Evolutionary conservation across 2,113 vertebrate species (phyloP), one percentile per base, ranked within the genome.

Genomic region (Heliornis fulica): DNA sequence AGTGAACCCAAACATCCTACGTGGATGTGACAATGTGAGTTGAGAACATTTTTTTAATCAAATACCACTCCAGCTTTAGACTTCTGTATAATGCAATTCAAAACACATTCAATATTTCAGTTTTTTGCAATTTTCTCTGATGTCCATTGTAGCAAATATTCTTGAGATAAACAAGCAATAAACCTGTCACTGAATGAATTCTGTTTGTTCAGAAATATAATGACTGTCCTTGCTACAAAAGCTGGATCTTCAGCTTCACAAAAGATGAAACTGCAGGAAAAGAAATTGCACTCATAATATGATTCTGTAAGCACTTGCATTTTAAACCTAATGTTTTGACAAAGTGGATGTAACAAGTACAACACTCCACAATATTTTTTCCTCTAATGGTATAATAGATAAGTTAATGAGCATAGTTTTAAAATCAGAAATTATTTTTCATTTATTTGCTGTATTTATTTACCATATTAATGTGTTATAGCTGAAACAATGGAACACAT

Each of bases 121-220:
- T 90, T 96, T 61, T 90, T 89, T 91, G 50, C 38, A 41, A 59
- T 95, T 93, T 93, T 81, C 83, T 90, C 1, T 66, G 59, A 80
- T 87, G 83, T 32, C 34, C 76, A 38, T 56, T 66, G 60, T n/a
- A 89, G 83, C 60, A 92, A 90, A 61, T 84, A 94, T 90, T 95
- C 94, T 83, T 66, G 32, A 91, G 51, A 65, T 46, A 90, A 95
- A 92, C 80, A 87, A 96, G 83, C 74, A 95, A 92, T 92, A 86
- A 93, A 93, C 31, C 83, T 95, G 93, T 94, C 93, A 92, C 48
- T 56, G 90, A 88, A 83, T 86, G 79, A 92, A 70, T 92, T 94
- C 83, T 48, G 18, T 90, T 84, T 92, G 40, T 87, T 96, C 75
- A 69, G 81, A 96, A 78, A 57, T 59, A 17, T 88, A 69, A 85